Evolutionary conservation across 2,888 invertebrate species (phyloP).

Genomic region (Liodrosophila aerea): DNA sequence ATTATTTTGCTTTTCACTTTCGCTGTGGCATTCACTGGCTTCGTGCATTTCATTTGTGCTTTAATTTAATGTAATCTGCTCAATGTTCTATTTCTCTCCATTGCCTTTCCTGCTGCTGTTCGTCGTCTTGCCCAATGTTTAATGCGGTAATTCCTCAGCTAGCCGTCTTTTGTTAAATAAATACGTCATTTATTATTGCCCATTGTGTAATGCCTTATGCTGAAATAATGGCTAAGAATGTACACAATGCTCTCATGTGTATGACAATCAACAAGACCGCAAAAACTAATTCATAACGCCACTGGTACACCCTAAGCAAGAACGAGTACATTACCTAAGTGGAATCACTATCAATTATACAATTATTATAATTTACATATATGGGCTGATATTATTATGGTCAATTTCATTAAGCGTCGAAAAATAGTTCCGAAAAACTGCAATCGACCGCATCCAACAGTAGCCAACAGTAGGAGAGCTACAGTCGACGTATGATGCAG

Average conservation of each 20-base stretch:
- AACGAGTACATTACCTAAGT: not conserved
- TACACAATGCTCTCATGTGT: not conserved
- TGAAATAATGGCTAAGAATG: slow-evolving; percentile 31
- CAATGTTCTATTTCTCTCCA: slow-evolving; percentile 45
- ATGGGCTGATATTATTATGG: too few species aligned
- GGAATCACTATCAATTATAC: too few species aligned
- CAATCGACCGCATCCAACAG: too few species aligned
- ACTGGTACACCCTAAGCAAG: too few species aligned
- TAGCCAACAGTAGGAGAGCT: too few species aligned
- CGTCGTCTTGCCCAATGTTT: slow-evolving; percentile 11
- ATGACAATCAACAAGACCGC: not conserved
- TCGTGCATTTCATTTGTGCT: slow-evolving; percentile 47
- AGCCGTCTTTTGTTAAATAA: slow-evolving; percentile 38
- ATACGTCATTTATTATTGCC: slow-evolving; percentile 40
- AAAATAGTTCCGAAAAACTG: too few species aligned
- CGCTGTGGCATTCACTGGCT: too few species aligned
- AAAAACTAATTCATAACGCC: too few species aligned
- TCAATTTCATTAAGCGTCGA: too few species aligned
- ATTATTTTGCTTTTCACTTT: slow-evolving; percentile 47
- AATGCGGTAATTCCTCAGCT: slow-evolving; percentile 31
- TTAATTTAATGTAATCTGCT: slow-evolving; percentile 57
- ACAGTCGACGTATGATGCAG: too few species aligned
- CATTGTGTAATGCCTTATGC: slow-evolving; percentile 35
- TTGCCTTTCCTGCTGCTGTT: not conserved
- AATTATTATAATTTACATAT: too few species aligned